Percentiles rank a stretch among this genome's conserved stretches.
These are phyloP conservation scores for Ceratoteleas bidentatus DNA, from an alignment of 1,140 invertebrate species.

Conservation along the genomic window DNA sequence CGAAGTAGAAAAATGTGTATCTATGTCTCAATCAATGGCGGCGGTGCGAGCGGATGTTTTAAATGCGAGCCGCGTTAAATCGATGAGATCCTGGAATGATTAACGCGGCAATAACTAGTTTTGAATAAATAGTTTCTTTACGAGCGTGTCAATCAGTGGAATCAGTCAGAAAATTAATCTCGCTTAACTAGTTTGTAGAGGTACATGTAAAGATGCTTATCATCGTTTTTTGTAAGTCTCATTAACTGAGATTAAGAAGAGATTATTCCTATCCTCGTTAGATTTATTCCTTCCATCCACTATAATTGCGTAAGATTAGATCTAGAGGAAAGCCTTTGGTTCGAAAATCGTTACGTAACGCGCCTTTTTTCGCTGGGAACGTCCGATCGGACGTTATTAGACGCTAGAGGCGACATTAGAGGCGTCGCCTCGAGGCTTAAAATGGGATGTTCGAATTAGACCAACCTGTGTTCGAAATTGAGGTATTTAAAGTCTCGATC, in stretches of 20 bases:
- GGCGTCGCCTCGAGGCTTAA: background rate
- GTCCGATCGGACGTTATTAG: background rate
- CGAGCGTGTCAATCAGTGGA: slow-evolving; percentile 23
- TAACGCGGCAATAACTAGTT: slow-evolving; percentile 25
- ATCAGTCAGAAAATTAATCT: slow-evolving; percentile 35
- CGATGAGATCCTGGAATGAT: slow-evolving; percentile 21
- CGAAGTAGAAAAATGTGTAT: slow-evolving; percentile 28
- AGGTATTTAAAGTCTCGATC: too few species aligned
- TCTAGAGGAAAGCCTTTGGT: background rate
- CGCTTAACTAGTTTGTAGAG: slow-evolving; percentile 21
- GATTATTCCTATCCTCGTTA: slow-evolving; percentile 12
- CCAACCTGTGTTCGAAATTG: too few species aligned
- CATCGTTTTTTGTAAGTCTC: slow-evolving; percentile 23
- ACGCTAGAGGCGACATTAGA: background rate
- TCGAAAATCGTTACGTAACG: background rate
- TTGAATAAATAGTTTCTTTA: slow-evolving; percentile 30
- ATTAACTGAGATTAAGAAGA: slow-evolving; percentile 37
- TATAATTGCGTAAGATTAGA: background rate
- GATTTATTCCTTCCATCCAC: slow-evolving; percentile 12
- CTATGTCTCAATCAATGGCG: slow-evolving; percentile 32
- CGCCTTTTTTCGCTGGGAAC: background rate
- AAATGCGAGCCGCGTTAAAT: slow-evolving; percentile 28
- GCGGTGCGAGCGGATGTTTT: slow-evolving; percentile 6
- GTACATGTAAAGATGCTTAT: slow-evolving; percentile 27
- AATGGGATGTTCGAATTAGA: background rate